Conservation (phyloP, 2,888 invertebrate genomes). For the Drosophila heteroneura region DNA sequence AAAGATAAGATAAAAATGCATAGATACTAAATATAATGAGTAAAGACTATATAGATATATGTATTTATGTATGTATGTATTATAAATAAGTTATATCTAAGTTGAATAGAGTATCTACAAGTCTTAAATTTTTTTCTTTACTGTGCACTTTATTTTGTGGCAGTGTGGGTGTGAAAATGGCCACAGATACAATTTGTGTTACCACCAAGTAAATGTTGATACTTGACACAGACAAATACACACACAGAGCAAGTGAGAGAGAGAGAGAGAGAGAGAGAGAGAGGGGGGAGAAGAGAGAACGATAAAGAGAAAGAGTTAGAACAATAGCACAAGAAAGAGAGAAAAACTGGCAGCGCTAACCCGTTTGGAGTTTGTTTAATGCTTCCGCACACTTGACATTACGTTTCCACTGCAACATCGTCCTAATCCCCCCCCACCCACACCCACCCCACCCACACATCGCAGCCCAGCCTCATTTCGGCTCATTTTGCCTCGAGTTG, state of each 20-base stretch:
- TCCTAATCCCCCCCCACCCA: background rate
- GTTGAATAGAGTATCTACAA: background rate
- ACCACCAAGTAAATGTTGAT: slow-evolving; percentile 79
- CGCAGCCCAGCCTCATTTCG: background rate
- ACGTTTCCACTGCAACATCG: slow-evolving; percentile 61
- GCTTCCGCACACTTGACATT: slow-evolving; percentile 79
- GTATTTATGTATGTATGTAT: too few relatives aligned
- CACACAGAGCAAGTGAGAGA: slow-evolving; percentile 25
- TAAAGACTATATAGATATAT: too few relatives aligned
- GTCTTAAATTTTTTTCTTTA: background rate
- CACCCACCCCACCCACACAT: background rate
- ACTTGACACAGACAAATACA: slow-evolving; percentile 75
- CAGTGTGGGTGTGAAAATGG: slow-evolving; percentile 57
- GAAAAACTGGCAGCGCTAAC: slow-evolving; percentile 57
- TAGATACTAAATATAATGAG: too few relatives aligned
- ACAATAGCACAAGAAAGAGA: slow-evolving; percentile 22
- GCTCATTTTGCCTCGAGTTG: slow-evolving; percentile 37
- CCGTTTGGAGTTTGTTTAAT: slow-evolving; percentile 80
- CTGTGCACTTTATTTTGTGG: slow-evolving; percentile 19
- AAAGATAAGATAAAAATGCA: too few relatives aligned
- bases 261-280: background rate
- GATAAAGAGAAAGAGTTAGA: slow-evolving; percentile 6
- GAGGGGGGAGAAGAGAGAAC: accelerated
- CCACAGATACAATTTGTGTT: slow-evolving; percentile 80
- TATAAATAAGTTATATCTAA: background rate